Percentiles rank a stretch among this genome's conserved stretches.
Evolutionary conservation across 1,140 invertebrate genomes (phyloP).

Genomic region (Aphaenogaster rudis): DNA sequence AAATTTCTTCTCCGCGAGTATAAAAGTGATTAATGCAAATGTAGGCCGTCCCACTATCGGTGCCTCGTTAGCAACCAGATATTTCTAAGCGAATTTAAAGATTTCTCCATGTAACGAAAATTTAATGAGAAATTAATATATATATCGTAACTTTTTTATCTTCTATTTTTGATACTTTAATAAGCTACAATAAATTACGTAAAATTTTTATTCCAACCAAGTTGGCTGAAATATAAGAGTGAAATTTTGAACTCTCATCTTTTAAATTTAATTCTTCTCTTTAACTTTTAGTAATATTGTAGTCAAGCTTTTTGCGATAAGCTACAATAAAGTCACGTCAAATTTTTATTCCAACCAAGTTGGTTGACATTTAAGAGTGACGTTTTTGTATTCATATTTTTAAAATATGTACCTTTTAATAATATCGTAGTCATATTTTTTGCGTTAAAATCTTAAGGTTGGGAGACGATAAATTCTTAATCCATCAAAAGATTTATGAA

Average conservation of each 20-base stretch:
- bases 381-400: not conserved
- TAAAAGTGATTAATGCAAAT: not conserved
- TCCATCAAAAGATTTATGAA: not conserved
- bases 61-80: not conserved
- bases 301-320: not conserved
- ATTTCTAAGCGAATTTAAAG: not conserved
- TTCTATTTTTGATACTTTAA: too few species aligned
- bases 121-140: not conserved
- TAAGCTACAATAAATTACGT: too few species aligned
- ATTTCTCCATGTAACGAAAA: not conserved
- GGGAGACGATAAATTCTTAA: not conserved
- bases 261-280: too few species aligned
- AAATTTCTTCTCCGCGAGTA: not conserved
- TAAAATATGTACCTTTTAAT: not conserved
- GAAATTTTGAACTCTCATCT: too few species aligned
- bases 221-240: too few species aligned
- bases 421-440: not conserved
- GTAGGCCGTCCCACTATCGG: not conserved
- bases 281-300: too few species aligned
- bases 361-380: not conserved
- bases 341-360: not conserved
- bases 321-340: not conserved
- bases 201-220: too few species aligned
- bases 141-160: too few species aligned
- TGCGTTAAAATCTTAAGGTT: not conserved